Evolutionary conservation across 2,113 vertebrate species (phyloP).

Genomic region (Copsychus sechellarum): DNA sequence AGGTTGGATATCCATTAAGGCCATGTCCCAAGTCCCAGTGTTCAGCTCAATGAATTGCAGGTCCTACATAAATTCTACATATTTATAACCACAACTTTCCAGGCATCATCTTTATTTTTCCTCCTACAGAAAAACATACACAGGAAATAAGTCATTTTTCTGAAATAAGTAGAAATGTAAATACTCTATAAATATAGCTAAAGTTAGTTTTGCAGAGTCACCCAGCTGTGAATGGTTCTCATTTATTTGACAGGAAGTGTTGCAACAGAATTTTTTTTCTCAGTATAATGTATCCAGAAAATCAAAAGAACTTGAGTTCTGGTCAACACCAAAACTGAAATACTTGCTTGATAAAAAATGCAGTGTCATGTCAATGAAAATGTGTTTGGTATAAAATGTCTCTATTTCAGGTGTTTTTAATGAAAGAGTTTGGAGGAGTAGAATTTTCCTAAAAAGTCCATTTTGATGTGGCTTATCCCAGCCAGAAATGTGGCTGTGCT

Average conservation of each 20-base stretch:
- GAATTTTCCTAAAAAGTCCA: background rate
- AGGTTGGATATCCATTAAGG: background rate
- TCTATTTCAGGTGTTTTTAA: background rate
- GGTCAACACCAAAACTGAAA: background rate
- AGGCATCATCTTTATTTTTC: background rate
- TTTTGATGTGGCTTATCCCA: background rate
- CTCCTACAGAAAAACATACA: background rate
- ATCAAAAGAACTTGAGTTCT: background rate
- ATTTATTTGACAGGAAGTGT: background rate
- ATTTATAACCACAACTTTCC: background rate
- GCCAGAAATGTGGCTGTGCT: background rate
- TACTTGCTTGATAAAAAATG: background rate
- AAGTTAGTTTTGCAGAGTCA: background rate
- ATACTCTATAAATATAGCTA: background rate
- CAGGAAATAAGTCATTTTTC: background rate
- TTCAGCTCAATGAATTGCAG: background rate
- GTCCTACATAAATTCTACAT: background rate
- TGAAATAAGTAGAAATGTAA: background rate
- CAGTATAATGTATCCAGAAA: background rate
- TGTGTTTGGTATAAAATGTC: background rate
- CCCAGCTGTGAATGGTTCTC: background rate
- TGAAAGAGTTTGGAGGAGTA: background rate
- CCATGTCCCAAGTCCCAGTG: background rate
- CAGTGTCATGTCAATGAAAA: background rate
- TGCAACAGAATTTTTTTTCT: background rate